These are phyloP conservation scores for Drosophila subsilvestris DNA, from an alignment of 2,888 invertebrate species.

Conservation along the genomic window DNA sequence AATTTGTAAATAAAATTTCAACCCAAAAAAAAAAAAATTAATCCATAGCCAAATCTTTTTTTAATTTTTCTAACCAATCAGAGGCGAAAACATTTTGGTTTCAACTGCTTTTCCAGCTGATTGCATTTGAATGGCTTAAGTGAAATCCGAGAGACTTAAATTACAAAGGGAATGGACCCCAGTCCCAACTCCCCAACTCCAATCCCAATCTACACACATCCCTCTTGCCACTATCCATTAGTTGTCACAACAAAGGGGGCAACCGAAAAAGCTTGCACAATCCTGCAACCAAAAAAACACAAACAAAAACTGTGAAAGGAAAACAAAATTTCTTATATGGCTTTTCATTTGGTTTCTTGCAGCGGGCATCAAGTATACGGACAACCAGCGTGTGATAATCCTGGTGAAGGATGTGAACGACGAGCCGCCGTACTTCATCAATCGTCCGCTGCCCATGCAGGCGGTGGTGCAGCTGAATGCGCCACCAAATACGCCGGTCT, in stretches of 20 bases:
- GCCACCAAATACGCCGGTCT: slow-evolving; percentile 97
- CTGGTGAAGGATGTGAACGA: slow-evolving; percentile 98
- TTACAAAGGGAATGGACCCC: slow-evolving; percentile 37
- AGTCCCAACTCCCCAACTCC: too few relatives aligned
- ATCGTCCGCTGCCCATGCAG: slow-evolving; percentile 98
- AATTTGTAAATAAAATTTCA: too few relatives aligned
- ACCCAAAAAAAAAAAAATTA: too few relatives aligned
- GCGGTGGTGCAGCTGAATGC: slow-evolving; percentile 98
- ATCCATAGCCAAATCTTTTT: neutral
- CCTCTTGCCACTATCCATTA: slow-evolving; percentile 62
- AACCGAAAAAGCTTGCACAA: slow-evolving; percentile 29
- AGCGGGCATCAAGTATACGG: slow-evolving; percentile 88
- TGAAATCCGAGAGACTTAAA: slow-evolving; percentile 69
- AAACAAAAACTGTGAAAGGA: slow-evolving; percentile 34
- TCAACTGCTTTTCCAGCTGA: slow-evolving; percentile 69
- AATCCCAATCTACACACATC: neutral
- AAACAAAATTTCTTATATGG: slow-evolving; percentile 17
- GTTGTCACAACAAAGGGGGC: slow-evolving; percentile 64
- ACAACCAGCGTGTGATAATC: slow-evolving; percentile 97
- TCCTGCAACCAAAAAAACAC: slow-evolving; percentile 26
- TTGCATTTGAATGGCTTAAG: slow-evolving; percentile 73
- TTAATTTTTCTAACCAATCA: neutral
- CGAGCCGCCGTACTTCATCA: slow-evolving; percentile 97
- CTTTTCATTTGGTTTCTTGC: slow-evolving; percentile 51
- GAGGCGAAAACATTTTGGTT: neutral